Base-by-base conservation (phyloP, 2,888 invertebrate genomes). In the Galeopsomyia nigrocyanea region DNA sequence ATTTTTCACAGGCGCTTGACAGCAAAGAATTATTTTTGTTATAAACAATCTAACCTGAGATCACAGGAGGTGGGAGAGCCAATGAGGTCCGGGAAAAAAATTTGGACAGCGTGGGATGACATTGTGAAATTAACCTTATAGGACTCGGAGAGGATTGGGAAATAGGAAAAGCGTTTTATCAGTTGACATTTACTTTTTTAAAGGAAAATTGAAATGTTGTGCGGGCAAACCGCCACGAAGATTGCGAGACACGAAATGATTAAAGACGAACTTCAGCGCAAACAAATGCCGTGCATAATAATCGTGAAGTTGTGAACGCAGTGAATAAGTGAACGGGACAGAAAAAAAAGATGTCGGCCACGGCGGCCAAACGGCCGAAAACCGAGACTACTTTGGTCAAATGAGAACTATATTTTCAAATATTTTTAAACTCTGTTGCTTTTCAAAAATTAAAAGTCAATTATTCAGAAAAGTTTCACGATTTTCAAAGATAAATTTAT, bases 261-360 rank as follows among this genome's bases (percentile, higher is more conserved):
- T 78, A 78, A 81, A 81, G 82, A 82, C 84, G 78, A 84, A 85
- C 85, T 86, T 86, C 86, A 85, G 82, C 81, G 83, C 83, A 84
- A 86, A 86, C 86, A 85, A 86, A 84, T 82, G 84, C 81, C 81
- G 80, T 78, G 77, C 82, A 84, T 80, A 82, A 85, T 82, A 84
- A 84, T 83, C 83, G 81, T 86, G 85, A 85, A 86, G 86, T 85
- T 86, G 82, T 72, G 63, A 75, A 31, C 75, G 72, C 50, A 58
- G 75, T 72, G 71, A 71, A 75, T 68, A 71, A 71, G 65, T 74
- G 74, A 74, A 74, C 64, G 71, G 63, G 62, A 62, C 56, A 69
- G 51, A 69, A 62, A 68, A 70, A 26, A 51, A n/a, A 17, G 3
- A 39, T 5, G 71, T 46, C 71, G 51, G 62, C 71, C 62, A 71